Evolutionary conservation across 2,888 invertebrate species (phyloP).

Genomic region (Incurvaria masculella): DNA sequence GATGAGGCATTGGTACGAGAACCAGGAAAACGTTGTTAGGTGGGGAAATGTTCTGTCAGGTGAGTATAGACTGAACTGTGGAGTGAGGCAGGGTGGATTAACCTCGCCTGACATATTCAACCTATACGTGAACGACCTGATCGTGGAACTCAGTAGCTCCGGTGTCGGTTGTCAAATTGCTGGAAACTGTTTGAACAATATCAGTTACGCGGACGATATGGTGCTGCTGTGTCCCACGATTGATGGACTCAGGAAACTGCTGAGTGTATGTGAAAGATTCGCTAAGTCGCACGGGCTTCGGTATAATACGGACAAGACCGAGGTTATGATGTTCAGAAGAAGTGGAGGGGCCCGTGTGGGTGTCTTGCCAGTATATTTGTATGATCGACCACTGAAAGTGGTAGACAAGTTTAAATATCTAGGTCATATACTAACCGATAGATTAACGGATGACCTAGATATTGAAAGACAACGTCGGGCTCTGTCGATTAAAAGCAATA

Average conservation of each 20-base stretch:
- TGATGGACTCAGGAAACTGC: conserved; percentile 1
- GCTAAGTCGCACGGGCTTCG: not conserved
- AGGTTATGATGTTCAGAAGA: conserved; percentile 5
- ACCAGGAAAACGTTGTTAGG: conserved; percentile 2
- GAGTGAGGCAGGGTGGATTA: conserved; percentile 12
- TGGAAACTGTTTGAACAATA: conserved; percentile 2
- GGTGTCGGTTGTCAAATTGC: conserved; percentile 6
- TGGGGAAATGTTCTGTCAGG: conserved; percentile 5
- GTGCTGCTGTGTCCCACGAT: conserved; percentile 7
- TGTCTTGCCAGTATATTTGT: no score
- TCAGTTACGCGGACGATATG: conserved; percentile 10
- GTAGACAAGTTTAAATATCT: no score
- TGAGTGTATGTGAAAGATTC: conserved; percentile 1
- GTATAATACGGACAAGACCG: conserved; percentile 3
- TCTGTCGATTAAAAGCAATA: no score
- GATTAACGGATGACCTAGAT: no score
- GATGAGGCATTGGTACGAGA: not conserved
- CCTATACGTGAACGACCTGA: conserved; percentile 7
- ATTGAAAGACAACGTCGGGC: no score
- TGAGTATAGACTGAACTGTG: conserved; percentile 5
- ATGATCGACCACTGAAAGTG: no score
- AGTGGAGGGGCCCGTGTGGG: no score
- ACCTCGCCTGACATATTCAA: conserved; percentile 10
- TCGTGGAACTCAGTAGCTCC: conserved; percentile 8
- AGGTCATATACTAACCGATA: no score